Evolutionary conservation across 2,888 invertebrate genomes (phyloP).

Genomic region (Apotomis turbidana): DNA sequence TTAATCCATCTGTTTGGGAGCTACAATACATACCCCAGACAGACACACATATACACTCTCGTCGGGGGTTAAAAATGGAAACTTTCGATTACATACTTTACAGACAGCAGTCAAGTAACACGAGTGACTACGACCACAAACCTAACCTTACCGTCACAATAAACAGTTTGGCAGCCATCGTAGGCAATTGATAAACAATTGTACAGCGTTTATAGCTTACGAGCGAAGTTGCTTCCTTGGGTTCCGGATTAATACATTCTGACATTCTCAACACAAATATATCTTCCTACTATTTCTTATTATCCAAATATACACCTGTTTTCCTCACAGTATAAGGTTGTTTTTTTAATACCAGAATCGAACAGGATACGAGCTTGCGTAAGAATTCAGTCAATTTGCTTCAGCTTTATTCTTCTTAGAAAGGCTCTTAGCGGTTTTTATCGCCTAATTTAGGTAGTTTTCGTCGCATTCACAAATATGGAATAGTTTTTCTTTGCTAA

Average conservation of each 20-base stretch:
- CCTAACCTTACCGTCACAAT: slow-evolving; percentile 14
- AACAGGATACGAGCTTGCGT: slow-evolving; percentile 7
- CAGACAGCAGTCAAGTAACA: too few species aligned
- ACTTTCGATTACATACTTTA: too few species aligned
- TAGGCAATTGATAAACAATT: slow-evolving; percentile 58
- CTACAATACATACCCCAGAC: too few species aligned
- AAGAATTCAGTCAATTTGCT: slow-evolving; percentile 17
- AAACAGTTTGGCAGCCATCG: slow-evolving; percentile 37
- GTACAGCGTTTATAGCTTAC: slow-evolving; percentile 60
- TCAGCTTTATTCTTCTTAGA: slow-evolving; percentile 51
- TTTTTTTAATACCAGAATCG: neutral
- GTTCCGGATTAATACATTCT: slow-evolving; percentile 62
- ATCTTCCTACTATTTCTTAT: neutral
- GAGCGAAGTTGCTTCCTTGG: slow-evolving; percentile 58
- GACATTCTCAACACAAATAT: neutral
- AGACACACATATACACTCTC: too few species aligned
- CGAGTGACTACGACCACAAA: neutral
- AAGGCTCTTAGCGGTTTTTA: slow-evolving; percentile 69
- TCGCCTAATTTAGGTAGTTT: slow-evolving; percentile 64
- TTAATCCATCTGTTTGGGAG: too few species aligned
- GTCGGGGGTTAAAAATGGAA: too few species aligned
- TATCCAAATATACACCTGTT: slow-evolving; percentile 2
- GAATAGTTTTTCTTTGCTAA: slow-evolving; percentile 56
- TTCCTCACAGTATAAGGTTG: neutral
- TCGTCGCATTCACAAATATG: slow-evolving; percentile 58